Evolutionary conservation across 2,797 vertebrate species (phyloP).

Genomic region (Aphelocoma californica): DNA sequence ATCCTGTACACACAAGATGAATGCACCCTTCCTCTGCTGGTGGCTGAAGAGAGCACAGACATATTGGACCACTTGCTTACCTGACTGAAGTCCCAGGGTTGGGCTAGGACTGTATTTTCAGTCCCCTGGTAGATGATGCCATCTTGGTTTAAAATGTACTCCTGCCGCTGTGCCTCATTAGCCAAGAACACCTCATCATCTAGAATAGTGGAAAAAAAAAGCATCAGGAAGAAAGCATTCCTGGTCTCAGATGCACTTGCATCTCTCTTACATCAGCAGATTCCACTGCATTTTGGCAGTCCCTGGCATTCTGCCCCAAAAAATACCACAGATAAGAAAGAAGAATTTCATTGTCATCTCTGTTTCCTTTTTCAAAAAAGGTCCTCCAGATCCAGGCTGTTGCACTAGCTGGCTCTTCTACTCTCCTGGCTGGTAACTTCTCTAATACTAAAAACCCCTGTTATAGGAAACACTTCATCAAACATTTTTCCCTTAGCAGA

Average conservation of each 20-base stretch:
- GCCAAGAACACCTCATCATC: slow-evolving; percentile 82
- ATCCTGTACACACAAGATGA: background rate
- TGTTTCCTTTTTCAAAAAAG: background rate
- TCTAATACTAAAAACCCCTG: background rate
- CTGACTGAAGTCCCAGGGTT: slow-evolving; percentile 87
- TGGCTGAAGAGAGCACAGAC: background rate
- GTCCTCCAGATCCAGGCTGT: background rate
- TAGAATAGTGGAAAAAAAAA: slow-evolving; percentile 30
- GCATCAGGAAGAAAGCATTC: background rate
- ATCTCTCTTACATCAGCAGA: background rate
- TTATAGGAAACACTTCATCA: background rate
- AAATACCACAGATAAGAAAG: background rate
- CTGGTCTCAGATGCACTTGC: background rate
- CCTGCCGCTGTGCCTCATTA: slow-evolving; percentile 72
- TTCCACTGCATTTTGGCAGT: background rate
- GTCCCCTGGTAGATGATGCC: slow-evolving; percentile 83
- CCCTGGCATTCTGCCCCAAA: background rate
- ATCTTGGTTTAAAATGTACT: slow-evolving; percentile 85
- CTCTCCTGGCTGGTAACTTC: background rate
- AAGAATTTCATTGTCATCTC: background rate
- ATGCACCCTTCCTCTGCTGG: background rate
- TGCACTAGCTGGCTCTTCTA: background rate
- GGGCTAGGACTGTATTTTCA: slow-evolving; percentile 47
- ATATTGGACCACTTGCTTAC: slow-evolving; percentile 51
- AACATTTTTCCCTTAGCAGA: background rate